Evolutionary conservation across 2,113 vertebrate genomes (phyloP), one percentile per base, ranked within the genome.

Genomic region (Mormoops blainvillei): DNA sequence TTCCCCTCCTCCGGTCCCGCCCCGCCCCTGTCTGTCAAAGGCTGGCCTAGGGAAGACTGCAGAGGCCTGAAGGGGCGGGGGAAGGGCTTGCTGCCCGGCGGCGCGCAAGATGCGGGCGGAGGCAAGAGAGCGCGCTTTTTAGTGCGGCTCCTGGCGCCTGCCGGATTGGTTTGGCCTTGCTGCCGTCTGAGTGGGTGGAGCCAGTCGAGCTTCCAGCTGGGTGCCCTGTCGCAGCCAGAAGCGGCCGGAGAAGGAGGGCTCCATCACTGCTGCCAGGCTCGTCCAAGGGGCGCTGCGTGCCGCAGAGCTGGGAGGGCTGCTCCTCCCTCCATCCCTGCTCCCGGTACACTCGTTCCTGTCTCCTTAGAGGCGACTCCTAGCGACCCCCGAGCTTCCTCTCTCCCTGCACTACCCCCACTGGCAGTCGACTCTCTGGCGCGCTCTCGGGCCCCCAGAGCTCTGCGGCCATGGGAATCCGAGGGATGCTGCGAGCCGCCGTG

Each of bases 401-500:
- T 56, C 92, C 95, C 78, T 56, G 78, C 95, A 91, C 96, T 89
- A 94, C 56, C 78, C 80, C 31, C 20, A 24, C 85, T 68, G 14
- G 41, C 73, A 33, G 16, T 22, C 24, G 10, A 67, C 86, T 15
- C 38, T 28, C 24, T 91, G 52, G 48, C 20, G 36, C 5, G 31
- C 86, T 98, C 98, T 98, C 96, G 97, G 4, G 67, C 96, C 97
- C 98, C 95, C 98, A 10, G 28, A 67, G 43, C 15, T 11, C 52
- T 38, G 38, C 71, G 41, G 85, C 76, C 94, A 98, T 98, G 97
- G 52, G 87, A 52, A 78, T 96, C 82, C 73, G 97, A 73, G 97
- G 91, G 93, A 91, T 92, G 82, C 95, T 94, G 86, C 76, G 97
- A 0, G 77, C 97, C 56, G 93, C 88, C 3, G 73, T 81, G 84